These are phyloP conservation scores for Kryptolebias marmoratus DNA, from an alignment of 2,113 vertebrate species.

Conservation along the genomic window DNA sequence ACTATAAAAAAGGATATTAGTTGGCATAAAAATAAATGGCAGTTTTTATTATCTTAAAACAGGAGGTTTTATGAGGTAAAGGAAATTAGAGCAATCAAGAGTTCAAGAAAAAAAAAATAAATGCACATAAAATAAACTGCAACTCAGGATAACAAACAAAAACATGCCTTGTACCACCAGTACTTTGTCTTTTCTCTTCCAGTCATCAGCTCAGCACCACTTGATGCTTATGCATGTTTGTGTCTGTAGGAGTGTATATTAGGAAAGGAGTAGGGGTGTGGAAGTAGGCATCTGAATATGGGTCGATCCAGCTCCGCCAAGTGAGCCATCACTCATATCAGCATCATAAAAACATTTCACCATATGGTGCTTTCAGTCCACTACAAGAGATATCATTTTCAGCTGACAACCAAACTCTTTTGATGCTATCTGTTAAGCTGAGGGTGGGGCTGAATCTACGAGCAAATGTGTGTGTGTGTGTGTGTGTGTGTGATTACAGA, in stretches of 20 bases:
- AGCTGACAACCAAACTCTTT: constrained; percentile 79
- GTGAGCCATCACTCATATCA: constrained; percentile 81
- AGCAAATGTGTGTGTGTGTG: constrained; percentile 6
- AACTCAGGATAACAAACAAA: constrained; percentile 26
- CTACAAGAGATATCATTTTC: constrained; percentile 80
- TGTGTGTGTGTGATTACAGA: constrained; percentile 28
- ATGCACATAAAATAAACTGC: neutral
- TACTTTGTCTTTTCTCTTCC: constrained; percentile 25
- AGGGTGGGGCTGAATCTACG: constrained; percentile 18
- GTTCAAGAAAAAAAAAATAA: neutral
- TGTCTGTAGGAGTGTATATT: constrained; percentile 4
- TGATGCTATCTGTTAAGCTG: constrained; percentile 62
- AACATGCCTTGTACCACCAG: constrained; percentile 33
- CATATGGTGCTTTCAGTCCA: constrained; percentile 82
- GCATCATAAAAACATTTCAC: constrained; percentile 76
- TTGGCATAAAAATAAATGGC: constrained; percentile 22
- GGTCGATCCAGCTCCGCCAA: constrained; percentile 77
- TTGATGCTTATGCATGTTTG: constrained; percentile 28
- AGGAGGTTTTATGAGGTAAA: neutral
- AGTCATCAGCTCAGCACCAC: constrained; percentile 22
- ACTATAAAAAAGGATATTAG: constrained; percentile 41
- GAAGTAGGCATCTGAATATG: constrained; percentile 69
- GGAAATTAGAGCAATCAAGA: neutral
- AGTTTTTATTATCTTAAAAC: neutral
- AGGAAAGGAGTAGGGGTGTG: constrained; percentile 30